Percentiles rank a stretch among this genome's conserved stretches.
phyloP scores from a whole-genome alignment of 1,140 invertebrate species.

The Lethrus apterus region DNA sequence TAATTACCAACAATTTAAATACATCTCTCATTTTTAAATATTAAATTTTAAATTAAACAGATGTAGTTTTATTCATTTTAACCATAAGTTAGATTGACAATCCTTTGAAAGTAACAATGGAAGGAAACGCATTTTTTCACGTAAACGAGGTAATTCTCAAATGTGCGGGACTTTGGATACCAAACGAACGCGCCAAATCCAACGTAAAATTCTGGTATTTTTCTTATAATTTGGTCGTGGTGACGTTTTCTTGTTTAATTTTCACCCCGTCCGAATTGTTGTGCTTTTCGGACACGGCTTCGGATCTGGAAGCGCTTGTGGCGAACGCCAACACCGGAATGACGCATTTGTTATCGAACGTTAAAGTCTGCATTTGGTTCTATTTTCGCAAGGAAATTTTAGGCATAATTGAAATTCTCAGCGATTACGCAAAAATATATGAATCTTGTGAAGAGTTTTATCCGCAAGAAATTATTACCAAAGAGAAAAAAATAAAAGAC shows the following conservation, averaged over 20 bases:
- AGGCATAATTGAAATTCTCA: conserved; percentile 11
- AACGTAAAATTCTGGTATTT: conserved; percentile 10
- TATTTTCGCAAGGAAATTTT: conserved; percentile 13
- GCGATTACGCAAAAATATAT: conserved; percentile 10
- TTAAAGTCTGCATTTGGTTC: conserved; percentile 15
- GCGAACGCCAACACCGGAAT: conserved; percentile 18
- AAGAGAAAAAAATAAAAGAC: conserved; percentile 8
- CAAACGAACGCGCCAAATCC: background rate
- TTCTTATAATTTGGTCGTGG: conserved; percentile 1
- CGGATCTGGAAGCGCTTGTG: conserved; percentile 11
- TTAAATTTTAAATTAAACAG: no score
- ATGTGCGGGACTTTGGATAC: conserved; percentile 10
- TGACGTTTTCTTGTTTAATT: conserved; percentile 4
- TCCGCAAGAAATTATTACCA: conserved; percentile 3
- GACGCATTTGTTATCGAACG: conserved; percentile 14
- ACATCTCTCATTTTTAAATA: no score
- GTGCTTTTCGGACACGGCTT: conserved; percentile 10
- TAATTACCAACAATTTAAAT: no score
- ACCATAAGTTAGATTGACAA: no score
- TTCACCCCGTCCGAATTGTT: conserved; percentile 16
- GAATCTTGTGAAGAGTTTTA: conserved; percentile 17
- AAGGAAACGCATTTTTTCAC: no score
- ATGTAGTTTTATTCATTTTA: no score
- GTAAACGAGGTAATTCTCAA: conserved; percentile 10
- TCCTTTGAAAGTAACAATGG: no score